Base-by-base conservation (phyloP, 2,113 vertebrate species). In the Pygoscelis adeliae region DNA sequence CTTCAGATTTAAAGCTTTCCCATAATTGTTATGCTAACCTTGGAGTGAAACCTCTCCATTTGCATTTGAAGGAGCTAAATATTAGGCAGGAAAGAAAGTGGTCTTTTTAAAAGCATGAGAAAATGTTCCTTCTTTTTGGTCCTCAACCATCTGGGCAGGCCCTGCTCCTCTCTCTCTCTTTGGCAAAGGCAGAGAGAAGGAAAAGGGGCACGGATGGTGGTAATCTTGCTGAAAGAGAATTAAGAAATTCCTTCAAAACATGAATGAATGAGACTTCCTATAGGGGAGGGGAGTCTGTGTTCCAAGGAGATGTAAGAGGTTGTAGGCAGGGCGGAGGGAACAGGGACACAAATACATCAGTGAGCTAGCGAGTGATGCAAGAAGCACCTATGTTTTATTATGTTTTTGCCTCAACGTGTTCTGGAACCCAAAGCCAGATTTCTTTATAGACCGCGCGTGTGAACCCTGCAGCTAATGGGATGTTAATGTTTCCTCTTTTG, bases 11-110 rank as follows among this genome's bases (percentile, higher is more conserved):
- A 98, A 99, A 99, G 99, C 99, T 99, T 99, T 99, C 99, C 98
- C 99, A 99, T 99, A 98, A 99, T 99, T 99, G 99, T 99, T 99
- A 99, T 99, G 99, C 99, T 99, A 99, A 99, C 99, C 99, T 99
- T 99, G 98, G 99, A 99, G 99, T 97, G 94, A 98, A 99, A 99
- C 99, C 99, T 98, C 98, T 97, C 98, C 98, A 99, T 99, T 99
- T 99, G 99, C 99, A 99, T 99, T 99, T 99, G 99, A 99, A 99
- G 99, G 99, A 99, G 98, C 99, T 99, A 99, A 99, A 99, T 99
- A 99, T 99, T 99, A 99, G 99, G 99, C 98, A 99, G 99, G 99
- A 99, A 99, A 99, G 98, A 99, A 98, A 99, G 99, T 98, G 98
- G 98, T 98, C 98, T 99, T 99, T 99, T 99, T 99, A 98, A 99